These are phyloP conservation scores for Allygus modestus DNA, from an alignment of 2,888 invertebrate species.

Conservation along the genomic window DNA sequence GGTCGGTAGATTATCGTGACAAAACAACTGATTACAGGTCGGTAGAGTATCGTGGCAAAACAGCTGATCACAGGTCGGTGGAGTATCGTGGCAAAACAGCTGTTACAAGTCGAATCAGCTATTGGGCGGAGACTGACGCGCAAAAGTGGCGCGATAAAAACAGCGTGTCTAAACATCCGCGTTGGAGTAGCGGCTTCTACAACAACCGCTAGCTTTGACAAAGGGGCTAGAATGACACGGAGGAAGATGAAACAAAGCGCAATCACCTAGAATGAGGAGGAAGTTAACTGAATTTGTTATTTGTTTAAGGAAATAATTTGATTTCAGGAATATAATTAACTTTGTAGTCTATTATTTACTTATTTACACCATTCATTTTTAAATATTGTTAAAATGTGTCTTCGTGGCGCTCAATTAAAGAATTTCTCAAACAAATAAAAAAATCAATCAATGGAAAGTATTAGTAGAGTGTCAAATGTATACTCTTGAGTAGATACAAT, in stretches of 20 bases:
- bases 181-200: not conserved
- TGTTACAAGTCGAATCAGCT: not conserved
- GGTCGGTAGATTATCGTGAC: not conserved
- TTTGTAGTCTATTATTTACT: too few relatives aligned
- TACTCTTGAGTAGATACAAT: too few relatives aligned
- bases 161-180: constrained; percentile 40
- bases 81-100: not conserved
- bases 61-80: not conserved
- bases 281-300: not conserved
- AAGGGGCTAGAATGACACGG: not conserved
- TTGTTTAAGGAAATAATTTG: too few relatives aligned
- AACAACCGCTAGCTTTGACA: not conserved
- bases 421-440: too few relatives aligned
- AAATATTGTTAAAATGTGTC: too few relatives aligned
- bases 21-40: constrained; percentile 22
- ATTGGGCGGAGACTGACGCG: not conserved
- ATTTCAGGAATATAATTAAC: too few relatives aligned
- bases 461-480: too few relatives aligned
- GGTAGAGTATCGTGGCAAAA: not conserved
- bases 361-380: too few relatives aligned
- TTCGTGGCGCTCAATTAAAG: too few relatives aligned
- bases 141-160: not conserved
- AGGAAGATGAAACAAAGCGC: not conserved
- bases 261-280: not conserved
- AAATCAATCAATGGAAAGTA: too few relatives aligned